Evolutionary conservation across 2,113 vertebrate genomes (phyloP), one percentile per base, ranked within the genome.

Genomic region (Aleadryas rufinucha): DNA sequence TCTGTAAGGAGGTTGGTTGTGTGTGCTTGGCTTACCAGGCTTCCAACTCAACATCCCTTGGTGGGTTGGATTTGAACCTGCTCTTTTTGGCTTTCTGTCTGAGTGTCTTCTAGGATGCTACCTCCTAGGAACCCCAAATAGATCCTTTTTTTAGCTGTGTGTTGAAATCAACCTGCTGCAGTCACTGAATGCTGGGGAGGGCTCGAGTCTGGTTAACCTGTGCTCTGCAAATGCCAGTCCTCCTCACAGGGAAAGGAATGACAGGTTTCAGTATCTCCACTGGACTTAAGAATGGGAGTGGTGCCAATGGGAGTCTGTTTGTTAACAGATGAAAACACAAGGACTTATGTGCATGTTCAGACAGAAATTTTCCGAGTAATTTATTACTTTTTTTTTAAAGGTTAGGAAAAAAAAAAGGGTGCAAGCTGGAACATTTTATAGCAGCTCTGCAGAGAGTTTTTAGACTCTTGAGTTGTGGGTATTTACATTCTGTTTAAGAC

Each of bases 321-420:
- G 66, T 59, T 26, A 17, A 37, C 37, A 76, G 63, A 39, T 30
- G 28, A 42, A 86, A 80, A 76, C 13, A 42, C 14, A 39, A 83
- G n/a, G 28, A 45, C 60, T 37, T 52, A 23, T 31, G 15, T 54
- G 3, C 6, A 3, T 28, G 39, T 75, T 90, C 39, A 63, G 41
- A 37, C 5, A 86, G 35, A 71, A 44, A 20, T 19, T 76, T 84
- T 84, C 24, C 15, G 44, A 72, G 17, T 83, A n/a, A 66, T 45
- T 77, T 75, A 26, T 59, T 71, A 33, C 2, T 5, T 33, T 37
- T 65, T 77, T 49, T 74, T 39, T 37, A 5, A 79, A 81, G 16
- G 11, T 31, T 53, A 0, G 3, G 24, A 12, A 42, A 44, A 12
- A 42, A 44, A 68, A 69, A 49, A 33, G 0, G 0, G 2, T 72